Base-by-base conservation (phyloP, 2,888 invertebrate genomes). In the Aphodius granarius region DNA sequence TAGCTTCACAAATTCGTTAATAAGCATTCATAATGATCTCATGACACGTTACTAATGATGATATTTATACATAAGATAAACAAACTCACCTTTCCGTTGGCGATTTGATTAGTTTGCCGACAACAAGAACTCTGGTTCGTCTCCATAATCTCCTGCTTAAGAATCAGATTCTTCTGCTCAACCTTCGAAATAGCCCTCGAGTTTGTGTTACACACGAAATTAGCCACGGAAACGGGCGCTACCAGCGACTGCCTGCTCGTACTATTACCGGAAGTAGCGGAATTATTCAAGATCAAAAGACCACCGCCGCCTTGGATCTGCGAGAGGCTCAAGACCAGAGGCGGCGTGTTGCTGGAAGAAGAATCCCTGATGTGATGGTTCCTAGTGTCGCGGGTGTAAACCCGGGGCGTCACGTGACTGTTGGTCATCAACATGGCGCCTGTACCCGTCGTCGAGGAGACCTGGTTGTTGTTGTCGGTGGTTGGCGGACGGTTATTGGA, bases 301-400 rank as follows among this genome's bases (percentile, higher is more conserved):
- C 95, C 94, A 77, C 94, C 94, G 63, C 94, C 93, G 64, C 94
- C 94, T 89, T 95, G 95, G 73, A 96, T 93, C 86, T 93, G 95
- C 78, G 95, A 94, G 80, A 96, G 89, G 83, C 95, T 95, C 82
- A 96, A 89, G 78, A 96, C 93, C 83, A 89, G 83, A 78, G 87
- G 88, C 79, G 89, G 89, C 81, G 89, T 89, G 83, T 85, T 87
- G 76, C 85, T 89, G 88, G 82, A 89, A 88, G 81, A 87, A 82
- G 86, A 83, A 83, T 83, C 80, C 68, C 78, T 79, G 21, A 68
- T 68, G n/a, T 68, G 65, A 65, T 65, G 68, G 70, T 78, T 78
- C 72, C 91, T 87, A 62, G 89, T 89, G 78, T 91, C 91, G 82
- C 91, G 87, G 9, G 91, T 90, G 83, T 91, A 91, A 72, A 91